A percentile compares a stretch with the other conserved stretches of the same genome.
These are phyloP conservation scores for Pogonocichla stellata DNA, from an alignment of 2,113 vertebrate species.

Conservation along the genomic window DNA sequence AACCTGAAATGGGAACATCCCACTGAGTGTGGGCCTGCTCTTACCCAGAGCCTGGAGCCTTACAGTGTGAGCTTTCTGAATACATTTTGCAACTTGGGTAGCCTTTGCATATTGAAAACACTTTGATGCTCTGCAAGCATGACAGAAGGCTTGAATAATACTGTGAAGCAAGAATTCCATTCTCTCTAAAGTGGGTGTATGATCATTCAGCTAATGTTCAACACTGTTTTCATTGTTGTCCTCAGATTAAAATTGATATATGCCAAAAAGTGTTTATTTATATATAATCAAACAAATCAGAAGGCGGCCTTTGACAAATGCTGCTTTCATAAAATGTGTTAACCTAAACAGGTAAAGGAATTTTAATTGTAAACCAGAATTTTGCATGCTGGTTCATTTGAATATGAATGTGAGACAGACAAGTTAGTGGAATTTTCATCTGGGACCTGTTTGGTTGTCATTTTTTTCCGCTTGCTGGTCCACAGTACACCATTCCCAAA, in stretches of 20 bases:
- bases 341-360: neutral
- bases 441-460: neutral
- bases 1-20: neutral
- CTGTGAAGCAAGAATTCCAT: neutral
- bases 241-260: neutral
- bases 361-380: neutral
- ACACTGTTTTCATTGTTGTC: neutral
- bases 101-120: neutral
- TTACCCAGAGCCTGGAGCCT: neutral
- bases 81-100: neutral
- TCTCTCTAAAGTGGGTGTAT: neutral
- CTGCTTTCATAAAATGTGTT: neutral
- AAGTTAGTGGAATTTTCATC: neutral
- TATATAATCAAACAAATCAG: neutral
- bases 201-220: neutral
- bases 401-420: neutral
- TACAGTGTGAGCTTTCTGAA: neutral
- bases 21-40: neutral
- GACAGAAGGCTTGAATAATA: neutral
- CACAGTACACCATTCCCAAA: neutral
- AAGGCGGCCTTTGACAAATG: fast-evolving
- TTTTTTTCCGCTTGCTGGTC: neutral
- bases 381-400: neutral
- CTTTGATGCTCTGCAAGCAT: neutral
- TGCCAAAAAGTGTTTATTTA: neutral